Evolutionary conservation across 2,888 invertebrate species (phyloP).

Genomic region (Drosophila nr. medialis): DNA sequence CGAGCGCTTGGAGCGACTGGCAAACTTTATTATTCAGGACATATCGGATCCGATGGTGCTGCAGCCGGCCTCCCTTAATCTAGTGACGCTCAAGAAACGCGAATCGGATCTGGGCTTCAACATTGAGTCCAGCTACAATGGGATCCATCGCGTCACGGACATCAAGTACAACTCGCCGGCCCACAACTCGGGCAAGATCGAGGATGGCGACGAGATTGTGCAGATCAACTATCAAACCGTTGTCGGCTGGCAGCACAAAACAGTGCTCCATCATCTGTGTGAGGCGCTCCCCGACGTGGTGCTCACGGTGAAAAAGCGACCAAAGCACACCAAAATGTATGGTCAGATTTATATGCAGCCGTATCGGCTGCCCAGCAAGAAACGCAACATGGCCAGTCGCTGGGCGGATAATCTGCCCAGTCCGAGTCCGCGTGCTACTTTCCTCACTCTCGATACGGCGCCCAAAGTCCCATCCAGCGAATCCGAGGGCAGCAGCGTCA

Average conservation of each 20-base stretch:
- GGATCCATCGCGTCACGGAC: constrained; percentile 92
- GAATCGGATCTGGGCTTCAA: constrained; percentile 95
- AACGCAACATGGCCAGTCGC: constrained; percentile 87
- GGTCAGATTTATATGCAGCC: constrained; percentile 89
- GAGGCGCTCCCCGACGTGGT: constrained; percentile 93
- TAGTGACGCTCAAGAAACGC: constrained; percentile 93
- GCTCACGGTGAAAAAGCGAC: constrained; percentile 92
- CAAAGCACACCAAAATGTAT: constrained; percentile 92
- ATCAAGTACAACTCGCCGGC: constrained; percentile 97
- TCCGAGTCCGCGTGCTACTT: constrained; percentile 88
- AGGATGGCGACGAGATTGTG: constrained; percentile 98
- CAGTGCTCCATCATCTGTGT: constrained; percentile 89
- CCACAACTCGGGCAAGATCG: constrained; percentile 95
- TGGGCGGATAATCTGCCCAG: constrained; percentile 90
- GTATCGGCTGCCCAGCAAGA: constrained; percentile 90
- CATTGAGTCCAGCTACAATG: constrained; percentile 93
- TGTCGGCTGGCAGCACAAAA: constrained; percentile 93
- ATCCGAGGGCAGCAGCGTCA: constrained; percentile 9
- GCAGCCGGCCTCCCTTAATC: constrained; percentile 95
- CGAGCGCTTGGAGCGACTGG: constrained; percentile 90
- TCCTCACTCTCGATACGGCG: constrained; percentile 85
- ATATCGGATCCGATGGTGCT: constrained; percentile 95
- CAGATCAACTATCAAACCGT: constrained; percentile 92
- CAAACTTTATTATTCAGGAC: constrained; percentile 94
- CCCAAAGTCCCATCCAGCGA: constrained; percentile 31